Evolutionary conservation across 2,113 vertebrate genomes (phyloP), one percentile per base, ranked within the genome.

Genomic region (Dolichallabes microphthalmus): DNA sequence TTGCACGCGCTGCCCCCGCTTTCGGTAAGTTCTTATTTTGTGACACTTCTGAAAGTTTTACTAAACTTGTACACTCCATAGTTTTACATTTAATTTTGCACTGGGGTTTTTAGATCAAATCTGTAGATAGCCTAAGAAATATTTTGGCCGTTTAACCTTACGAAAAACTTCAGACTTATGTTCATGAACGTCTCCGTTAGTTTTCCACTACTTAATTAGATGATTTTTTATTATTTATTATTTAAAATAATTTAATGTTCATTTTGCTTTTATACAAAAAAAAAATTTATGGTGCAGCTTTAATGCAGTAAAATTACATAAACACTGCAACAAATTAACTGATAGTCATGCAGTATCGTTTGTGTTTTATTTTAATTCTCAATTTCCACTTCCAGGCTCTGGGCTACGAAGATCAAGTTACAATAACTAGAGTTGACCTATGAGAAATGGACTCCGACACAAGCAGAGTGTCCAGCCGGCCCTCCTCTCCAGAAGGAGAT

Each of bases 401-500:
- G 63, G 57, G 15, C 2, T 57, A 27, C 52, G 80, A 60, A 75
- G 78, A n/a, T 76, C 68, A 45, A 71, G 50, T 32, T 45, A 53
- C 90, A 86, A 86, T 0, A 55, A 20, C 71, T 22, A 66, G 71
- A 78, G 75, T 83, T 83, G 87, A 79, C 78, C 63, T 83, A 64
- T 73, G 82, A 53, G 92, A 10, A 92, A 99, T 99, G 98, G 98
- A 98, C 94, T 99, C 98, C 85, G 98, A 98, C 93, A 94, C 96
- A 82, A 99, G 98, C 94, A 94, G 97, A 91, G 95, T 96, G 87
- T 99, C 97, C 81, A 99, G 97, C 93, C 95, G 97, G 91, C 97
- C 97, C 19, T 99, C 98, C 3, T 99, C 98, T 20, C 97, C 98
- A 3, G 98, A 98, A 86, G 95, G 96, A 86, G 97, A 98, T 87